Conservation (phyloP, 2,888 invertebrate genomes). For the Euzophera pinguis region DNA sequence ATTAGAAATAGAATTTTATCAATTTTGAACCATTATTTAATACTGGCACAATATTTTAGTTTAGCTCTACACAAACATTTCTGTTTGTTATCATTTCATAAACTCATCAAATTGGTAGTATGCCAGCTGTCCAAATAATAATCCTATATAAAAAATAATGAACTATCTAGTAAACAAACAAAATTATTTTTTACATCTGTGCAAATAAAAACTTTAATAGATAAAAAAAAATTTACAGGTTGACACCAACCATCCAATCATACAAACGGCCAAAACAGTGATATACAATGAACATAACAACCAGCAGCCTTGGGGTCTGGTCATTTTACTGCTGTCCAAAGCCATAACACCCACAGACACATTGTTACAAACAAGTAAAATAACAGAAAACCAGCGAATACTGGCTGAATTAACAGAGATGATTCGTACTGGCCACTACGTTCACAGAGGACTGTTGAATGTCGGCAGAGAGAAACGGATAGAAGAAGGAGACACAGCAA, state of each 20-base stretch:
- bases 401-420: constrained; percentile 88
- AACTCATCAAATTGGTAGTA: too few species aligned
- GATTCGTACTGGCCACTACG: constrained; percentile 91
- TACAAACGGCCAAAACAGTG: constrained; percentile 91
- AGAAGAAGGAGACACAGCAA: constrained; percentile 83
- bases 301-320: constrained; percentile 91
- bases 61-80: too few species aligned
- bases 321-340: constrained; percentile 90
- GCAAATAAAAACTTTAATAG: too few species aligned
- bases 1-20: too few species aligned
- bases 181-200: background rate
- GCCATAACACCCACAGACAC: constrained; percentile 80
- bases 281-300: constrained; percentile 90
- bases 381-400: constrained; percentile 73
- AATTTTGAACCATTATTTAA: too few species aligned
- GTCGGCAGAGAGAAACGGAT: constrained; percentile 67
- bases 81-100: too few species aligned
- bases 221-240: constrained; percentile 59
- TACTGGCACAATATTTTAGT: background rate
- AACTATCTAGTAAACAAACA: background rate
- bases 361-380: constrained; percentile 77
- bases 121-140: too few species aligned
- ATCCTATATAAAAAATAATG: too few species aligned
- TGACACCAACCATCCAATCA: constrained; percentile 91
- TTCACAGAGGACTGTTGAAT: constrained; percentile 84